Evolutionary conservation across 2,888 invertebrate species (phyloP), one percentile per base, ranked within the genome.

Genomic region (Drosophila kambysellisi): DNA sequence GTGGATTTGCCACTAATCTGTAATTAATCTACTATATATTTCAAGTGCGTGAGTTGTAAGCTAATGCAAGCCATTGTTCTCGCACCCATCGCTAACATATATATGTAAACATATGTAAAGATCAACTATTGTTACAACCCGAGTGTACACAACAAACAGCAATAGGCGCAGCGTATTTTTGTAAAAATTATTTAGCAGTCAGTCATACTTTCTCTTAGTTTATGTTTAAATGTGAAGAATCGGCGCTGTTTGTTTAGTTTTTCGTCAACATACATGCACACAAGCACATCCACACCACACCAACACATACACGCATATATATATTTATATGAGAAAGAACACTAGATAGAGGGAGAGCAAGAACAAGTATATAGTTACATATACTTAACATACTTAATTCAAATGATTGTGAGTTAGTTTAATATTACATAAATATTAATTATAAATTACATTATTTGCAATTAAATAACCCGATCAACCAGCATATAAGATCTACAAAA

Each of bases 351-450:
- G 62, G 54, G 65, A 64, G 74, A 59, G 46, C 48, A 53, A 56
- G 37, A 39, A 7, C 2, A 65, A 69, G 67, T 76, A 69, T 79
- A 79, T 73, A 67, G 58, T 72, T 56, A 53, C 51, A 71, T 74
- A 72, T 75, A 70, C 83, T 71, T 63, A 66, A 74, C 67, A 82
- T 82, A 85, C 90, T 85, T 90, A 90, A 90, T 90, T 86, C 87
- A 86, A 90, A 86, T 79, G 90, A 86, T 90, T 86, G 85, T 86
- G 90, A 86, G 74, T 86, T 86, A 86, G 85, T 88, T 86, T 85
- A 85, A 90, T 90, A 85, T 85, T 86, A 86, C 68, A 88, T 85
- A 85, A 90, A 85, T 90, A 85, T 86, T 90, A 85, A 85, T 85
- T 77, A 57, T 76, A 79, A 81, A 88, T 88, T 90, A 85, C 90